phyloP scores from a whole-genome alignment of 2,797 vertebrate species.

The Orientallactaga sibirica region DNA sequence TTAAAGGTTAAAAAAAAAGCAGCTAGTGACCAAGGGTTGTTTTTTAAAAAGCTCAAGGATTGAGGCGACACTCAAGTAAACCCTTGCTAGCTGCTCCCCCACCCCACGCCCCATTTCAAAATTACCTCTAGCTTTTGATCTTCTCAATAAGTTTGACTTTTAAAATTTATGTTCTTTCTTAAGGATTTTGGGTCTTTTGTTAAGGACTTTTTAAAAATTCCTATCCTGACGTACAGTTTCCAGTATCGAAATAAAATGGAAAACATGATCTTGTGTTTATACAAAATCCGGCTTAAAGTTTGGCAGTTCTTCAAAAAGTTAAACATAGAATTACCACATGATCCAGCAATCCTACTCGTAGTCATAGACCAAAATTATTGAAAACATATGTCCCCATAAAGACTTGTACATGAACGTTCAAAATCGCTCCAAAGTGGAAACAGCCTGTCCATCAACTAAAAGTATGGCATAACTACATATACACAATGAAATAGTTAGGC shows the following conservation, averaged over 20 bases:
- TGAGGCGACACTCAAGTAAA: slow-evolving; percentile 26
- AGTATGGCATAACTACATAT: background rate
- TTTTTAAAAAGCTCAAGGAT: slow-evolving; percentile 28
- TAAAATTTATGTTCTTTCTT: slow-evolving; percentile 50
- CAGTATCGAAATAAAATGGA: slow-evolving; percentile 72
- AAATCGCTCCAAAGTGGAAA: slow-evolving; percentile 36
- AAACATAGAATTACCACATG: slow-evolving; percentile 69
- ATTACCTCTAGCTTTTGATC: slow-evolving; percentile 26
- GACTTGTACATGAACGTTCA: background rate
- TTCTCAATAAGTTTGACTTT: slow-evolving; percentile 52
- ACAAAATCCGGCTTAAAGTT: slow-evolving; percentile 69
- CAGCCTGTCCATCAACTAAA: background rate
- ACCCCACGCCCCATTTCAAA: background rate
- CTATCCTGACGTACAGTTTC: slow-evolving; percentile 69
- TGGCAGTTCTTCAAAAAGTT: slow-evolving; percentile 75
- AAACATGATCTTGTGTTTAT: slow-evolving; percentile 77
- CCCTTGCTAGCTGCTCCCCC: background rate
- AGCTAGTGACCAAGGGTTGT: background rate
- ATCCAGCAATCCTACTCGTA: slow-evolving; percentile 47
- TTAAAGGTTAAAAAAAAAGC: background rate
- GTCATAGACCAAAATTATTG: slow-evolving; percentile 44
- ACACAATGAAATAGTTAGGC: slow-evolving; percentile 6
- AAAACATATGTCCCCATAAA: slow-evolving; percentile 70
- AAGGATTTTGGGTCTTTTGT: slow-evolving; percentile 40
- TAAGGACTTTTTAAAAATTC: background rate